phyloP scores from a whole-genome alignment of 2,888 invertebrate species.

The Harpagoxenus sublaevis region DNA sequence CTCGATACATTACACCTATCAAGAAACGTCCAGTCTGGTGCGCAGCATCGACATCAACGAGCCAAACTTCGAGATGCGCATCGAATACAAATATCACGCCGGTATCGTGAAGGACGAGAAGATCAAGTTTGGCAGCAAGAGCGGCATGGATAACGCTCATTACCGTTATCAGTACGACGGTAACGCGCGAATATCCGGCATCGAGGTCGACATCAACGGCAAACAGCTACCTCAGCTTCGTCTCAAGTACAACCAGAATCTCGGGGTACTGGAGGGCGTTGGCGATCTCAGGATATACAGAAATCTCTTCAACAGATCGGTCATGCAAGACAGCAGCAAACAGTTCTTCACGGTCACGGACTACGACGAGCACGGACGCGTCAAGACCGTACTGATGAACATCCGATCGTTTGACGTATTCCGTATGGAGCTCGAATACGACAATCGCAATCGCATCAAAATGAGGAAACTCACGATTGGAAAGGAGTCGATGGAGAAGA shows the following conservation, averaged over 20 bases:
- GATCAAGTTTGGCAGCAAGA: slow-evolving; percentile 94
- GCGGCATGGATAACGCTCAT: slow-evolving; percentile 94
- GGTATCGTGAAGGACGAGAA: slow-evolving; percentile 96
- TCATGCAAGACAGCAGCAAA: slow-evolving; percentile 96
- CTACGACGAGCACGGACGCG: slow-evolving; percentile 94
- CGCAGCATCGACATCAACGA: slow-evolving; percentile 96
- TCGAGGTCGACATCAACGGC: slow-evolving; percentile 95
- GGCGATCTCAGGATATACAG: slow-evolving; percentile 95
- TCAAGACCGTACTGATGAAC: slow-evolving; percentile 94
- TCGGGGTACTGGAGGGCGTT: slow-evolving; percentile 95
- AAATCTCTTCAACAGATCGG: slow-evolving; percentile 95
- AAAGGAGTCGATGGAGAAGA: slow-evolving; percentile 89
- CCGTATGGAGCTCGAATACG: slow-evolving; percentile 95
- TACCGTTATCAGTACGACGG: slow-evolving; percentile 97
- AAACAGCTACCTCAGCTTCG: slow-evolving; percentile 94
- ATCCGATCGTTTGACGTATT: slow-evolving; percentile 95
- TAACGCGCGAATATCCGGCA: slow-evolving; percentile 94
- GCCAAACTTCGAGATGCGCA: slow-evolving; percentile 95
- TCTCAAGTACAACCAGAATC: slow-evolving; percentile 95
- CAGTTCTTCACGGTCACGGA: slow-evolving; percentile 97
- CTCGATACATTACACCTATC: slow-evolving; percentile 95
- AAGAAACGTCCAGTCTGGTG: slow-evolving; percentile 93
- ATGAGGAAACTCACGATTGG: slow-evolving; percentile 94
- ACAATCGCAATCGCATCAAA: slow-evolving; percentile 94
- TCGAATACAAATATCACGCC: slow-evolving; percentile 96